Evolutionary conservation across 2,888 invertebrate species (phyloP), one percentile per base, ranked within the genome.

Genomic region (Amblyjoppa fuscipennis): DNA sequence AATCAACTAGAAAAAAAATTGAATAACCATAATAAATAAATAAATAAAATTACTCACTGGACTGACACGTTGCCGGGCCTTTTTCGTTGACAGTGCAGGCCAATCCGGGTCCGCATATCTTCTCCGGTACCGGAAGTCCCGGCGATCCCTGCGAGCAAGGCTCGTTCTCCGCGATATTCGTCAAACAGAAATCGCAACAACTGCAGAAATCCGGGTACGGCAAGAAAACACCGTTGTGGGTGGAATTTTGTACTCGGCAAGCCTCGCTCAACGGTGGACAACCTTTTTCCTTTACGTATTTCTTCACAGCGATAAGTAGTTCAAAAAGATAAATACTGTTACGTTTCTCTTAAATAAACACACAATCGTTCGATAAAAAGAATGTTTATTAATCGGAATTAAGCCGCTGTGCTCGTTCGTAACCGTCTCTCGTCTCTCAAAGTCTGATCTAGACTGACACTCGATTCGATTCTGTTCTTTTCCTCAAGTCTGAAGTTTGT

Each of bases 111-210:
- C 96, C 96, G 90, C 97, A 97, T 11, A 96, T 94, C 5, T 95
- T 95, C 0, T 95, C 93, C 0, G 96, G 96, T 3, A 95, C 93
- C 0, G 95, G 95, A 2, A 94, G 92, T 0, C 96, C 96, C 0
- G 95, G 95, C 0, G 95, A 94, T 0, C 96, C 96, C 0, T 91
- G 51, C 34, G 95, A 94, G 91, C 96, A 96, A 31, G 93, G 92
- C 0, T 95, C 95, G 0, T 94, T 95, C 90, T 95, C 94, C 4
- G 90, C 96, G 88, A 95, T 94, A 87, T 96, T 95, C 3, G 95
- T 95, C 64, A 96, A 90, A 87, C 96, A 96, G 91, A 95, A 96
- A 0, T 95, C 93, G 87, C 96, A 96, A 91, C 96, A 96, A 91
- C 96, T 96, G 92, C 96, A 96, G 0, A 95, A 91, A 0, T 95